These are phyloP conservation scores for Hippocampus comes DNA, from an alignment of 2,113 vertebrate genomes.

Conservation along the genomic window DNA sequence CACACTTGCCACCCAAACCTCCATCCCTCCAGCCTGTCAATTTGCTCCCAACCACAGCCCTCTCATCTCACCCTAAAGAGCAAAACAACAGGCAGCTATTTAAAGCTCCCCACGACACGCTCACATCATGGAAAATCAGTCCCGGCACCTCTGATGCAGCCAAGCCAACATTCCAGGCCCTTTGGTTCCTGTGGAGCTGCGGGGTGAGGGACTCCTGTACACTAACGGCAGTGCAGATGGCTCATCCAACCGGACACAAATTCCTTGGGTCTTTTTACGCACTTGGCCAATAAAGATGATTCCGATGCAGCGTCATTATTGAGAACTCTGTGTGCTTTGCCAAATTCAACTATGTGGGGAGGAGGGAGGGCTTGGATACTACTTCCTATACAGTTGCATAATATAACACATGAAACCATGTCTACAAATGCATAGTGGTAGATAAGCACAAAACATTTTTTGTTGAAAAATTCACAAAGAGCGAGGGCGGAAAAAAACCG, in stretches of 20 bases:
- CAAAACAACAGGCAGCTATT: constrained; percentile 68
- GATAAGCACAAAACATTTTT: not conserved
- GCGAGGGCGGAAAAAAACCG: too few species aligned
- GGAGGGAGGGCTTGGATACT: too few species aligned
- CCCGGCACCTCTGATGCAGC: constrained; percentile 58
- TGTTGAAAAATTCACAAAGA: too few species aligned
- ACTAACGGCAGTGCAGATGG: constrained; percentile 32
- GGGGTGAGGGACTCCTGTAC: constrained; percentile 32
- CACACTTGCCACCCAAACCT: constrained; percentile 17
- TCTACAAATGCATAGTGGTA: not conserved
- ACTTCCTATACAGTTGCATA: too few species aligned
- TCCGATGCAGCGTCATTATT: too few species aligned
- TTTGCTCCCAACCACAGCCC: constrained; percentile 29
- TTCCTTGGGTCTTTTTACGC: too few species aligned
- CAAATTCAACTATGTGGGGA: too few species aligned
- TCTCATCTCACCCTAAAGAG: constrained; percentile 49
- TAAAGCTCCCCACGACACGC: constrained; percentile 61
- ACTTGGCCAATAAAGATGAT: too few species aligned
- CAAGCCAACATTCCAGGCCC: constrained; percentile 61
- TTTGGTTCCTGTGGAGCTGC: constrained; percentile 32
- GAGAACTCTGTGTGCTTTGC: too few species aligned
- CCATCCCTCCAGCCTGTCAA: constrained; percentile 13
- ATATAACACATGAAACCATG: not conserved
- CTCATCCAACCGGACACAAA: too few species aligned
- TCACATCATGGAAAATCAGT: constrained; percentile 72